Base-by-base conservation (phyloP, 2,888 invertebrate genomes). In the Hyalella azteca region DNA sequence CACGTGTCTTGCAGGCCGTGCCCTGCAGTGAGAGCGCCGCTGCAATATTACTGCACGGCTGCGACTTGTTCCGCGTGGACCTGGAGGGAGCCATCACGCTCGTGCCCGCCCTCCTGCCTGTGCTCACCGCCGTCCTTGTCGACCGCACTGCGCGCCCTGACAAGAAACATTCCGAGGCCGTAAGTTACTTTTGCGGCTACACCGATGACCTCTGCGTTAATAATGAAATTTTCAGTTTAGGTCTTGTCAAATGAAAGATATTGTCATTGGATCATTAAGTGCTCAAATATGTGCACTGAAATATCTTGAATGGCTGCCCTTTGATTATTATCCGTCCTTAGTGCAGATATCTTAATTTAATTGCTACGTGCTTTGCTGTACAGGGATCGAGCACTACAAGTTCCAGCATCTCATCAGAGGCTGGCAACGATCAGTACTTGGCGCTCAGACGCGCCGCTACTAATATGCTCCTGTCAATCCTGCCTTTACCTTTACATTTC, bases 401-500 rank as follows among this genome's bases (percentile, higher is more conserved):
- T 32, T 9, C 26, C 39, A 29, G 45, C 40, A 11, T 29, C 36
- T 78, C 39, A 26, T 60, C 19, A 19, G 45, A 66, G 2, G 26
- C 22, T 78, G 66, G 29, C 39, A 36, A 9, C n/a, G 45, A 41
- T 26, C 78, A 59, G 40, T 40, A 78, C 32, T 19, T 26, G 29
- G 59, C 75, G 15, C 50, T 79, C 49, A 91, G 98, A 83, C 92
- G 95, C 86, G 95, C 98, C 1, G 95, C 97, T 41, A 96, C 97
- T 83, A 94, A 97, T 86, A 91, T 97, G 78, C 90, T 99, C 32
- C 89, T 97, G 85, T 98, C 98, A 1, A 92, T 98, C 88, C 90
- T 98, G 83, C 93, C 95, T 26, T 91, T 98, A 86, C 98, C 99
- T 0, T 91, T 97, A 81, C 97, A 98, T 89, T 98, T 96, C 87